Evolutionary conservation across 2,797 vertebrate genomes (phyloP).

Genomic region (Florisuga fusca): DNA sequence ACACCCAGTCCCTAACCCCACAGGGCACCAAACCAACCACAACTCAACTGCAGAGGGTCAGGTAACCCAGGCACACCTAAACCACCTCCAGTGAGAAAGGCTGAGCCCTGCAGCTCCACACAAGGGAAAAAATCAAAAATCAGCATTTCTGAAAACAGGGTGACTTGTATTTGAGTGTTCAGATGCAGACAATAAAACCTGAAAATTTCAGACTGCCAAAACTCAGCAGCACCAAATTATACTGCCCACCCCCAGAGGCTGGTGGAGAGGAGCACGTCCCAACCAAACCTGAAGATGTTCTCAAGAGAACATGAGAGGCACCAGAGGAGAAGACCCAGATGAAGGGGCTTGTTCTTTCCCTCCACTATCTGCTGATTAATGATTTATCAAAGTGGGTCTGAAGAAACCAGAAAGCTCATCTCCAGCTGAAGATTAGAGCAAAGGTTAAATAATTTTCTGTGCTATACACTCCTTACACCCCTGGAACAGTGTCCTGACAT

Average conservation of each 20-base stretch:
- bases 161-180: rapidly evolving
- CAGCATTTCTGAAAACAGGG: not conserved
- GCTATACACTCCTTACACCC: constrained; percentile 43
- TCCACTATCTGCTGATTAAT: constrained; percentile 68
- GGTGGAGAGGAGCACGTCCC: not conserved
- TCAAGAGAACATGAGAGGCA: not conserved
- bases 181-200: not conserved
- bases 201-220: not conserved
- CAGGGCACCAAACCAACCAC: not conserved
- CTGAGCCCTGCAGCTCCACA: not conserved
- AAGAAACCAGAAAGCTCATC: constrained; percentile 40
- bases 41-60: no score
- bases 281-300: no score
- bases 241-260: not conserved
- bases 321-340: not conserved
- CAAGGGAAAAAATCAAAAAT: no score
- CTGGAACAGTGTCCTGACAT: not conserved
- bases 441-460: constrained; percentile 70
- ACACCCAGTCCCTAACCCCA: not conserved
- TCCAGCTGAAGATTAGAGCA: constrained; percentile 63
- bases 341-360: not conserved
- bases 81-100: not conserved
- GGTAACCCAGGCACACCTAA: not conserved
- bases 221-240: not conserved
- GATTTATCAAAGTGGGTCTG: constrained; percentile 64